A percentile compares a stretch with the other conserved stretches of the same genome.
Conservation (phyloP, 2,888 invertebrate genomes). For the Tipula lateralis region DNA sequence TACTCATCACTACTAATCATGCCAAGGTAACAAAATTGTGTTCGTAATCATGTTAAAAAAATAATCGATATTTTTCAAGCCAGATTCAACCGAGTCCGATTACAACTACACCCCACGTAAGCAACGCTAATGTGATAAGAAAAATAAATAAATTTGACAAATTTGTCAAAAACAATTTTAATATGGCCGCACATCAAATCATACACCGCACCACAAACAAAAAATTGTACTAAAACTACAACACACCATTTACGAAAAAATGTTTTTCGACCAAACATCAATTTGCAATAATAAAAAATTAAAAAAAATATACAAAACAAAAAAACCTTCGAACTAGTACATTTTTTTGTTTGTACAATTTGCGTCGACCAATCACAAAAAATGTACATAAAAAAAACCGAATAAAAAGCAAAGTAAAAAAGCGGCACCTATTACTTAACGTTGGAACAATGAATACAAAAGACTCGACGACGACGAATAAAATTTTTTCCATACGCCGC, state of each 20-base stretch:
- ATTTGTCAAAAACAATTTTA: neutral
- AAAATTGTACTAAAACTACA: neutral
- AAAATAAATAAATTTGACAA: neutral
- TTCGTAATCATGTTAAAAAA: neutral
- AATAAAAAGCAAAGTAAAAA: neutral
- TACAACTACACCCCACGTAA: neutral
- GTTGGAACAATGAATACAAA: slow-evolving; percentile 19
- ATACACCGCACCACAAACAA: neutral
- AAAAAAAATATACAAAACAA: neutral
- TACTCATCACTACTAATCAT: no score
- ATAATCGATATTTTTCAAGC: neutral
- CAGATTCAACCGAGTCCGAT: neutral
- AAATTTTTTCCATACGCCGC: neutral
- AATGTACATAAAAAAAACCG: neutral
- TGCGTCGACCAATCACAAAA: neutral
- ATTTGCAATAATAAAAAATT: neutral
- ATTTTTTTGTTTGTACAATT: neutral
- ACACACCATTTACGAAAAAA: neutral
- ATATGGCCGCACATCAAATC: neutral
- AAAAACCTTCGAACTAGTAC: neutral
- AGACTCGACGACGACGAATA: neutral
- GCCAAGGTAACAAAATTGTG: no score
- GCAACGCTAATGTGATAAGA: neutral
- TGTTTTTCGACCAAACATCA: neutral
- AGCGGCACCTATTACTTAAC: slow-evolving; percentile 24